A percentile compares a stretch with the other conserved stretches of the same genome.
These are phyloP conservation scores for Mesembrinibis cayennensis DNA, from an alignment of 2,113 vertebrate genomes.

Conservation along the genomic window DNA sequence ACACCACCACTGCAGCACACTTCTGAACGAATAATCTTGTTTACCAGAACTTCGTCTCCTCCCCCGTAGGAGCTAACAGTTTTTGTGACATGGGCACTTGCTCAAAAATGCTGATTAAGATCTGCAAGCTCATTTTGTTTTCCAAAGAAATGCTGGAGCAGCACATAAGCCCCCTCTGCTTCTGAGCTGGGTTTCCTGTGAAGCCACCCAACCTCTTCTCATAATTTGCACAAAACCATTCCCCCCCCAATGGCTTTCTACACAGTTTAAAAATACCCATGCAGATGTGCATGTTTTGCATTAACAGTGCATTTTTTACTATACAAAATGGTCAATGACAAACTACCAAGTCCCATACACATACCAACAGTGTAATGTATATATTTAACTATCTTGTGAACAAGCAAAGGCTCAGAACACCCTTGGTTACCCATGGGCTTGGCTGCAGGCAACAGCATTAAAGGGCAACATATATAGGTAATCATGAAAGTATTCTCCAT, in stretches of 20 bases:
- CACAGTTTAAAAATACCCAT: not conserved
- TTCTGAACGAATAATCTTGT: not conserved
- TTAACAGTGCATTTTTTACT: not conserved
- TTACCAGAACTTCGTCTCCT: slow-evolving; percentile 28
- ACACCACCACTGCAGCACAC: not conserved
- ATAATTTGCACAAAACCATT: not conserved
- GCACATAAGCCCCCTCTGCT: not conserved
- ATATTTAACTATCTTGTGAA: not conserved
- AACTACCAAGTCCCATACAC: not conserved
- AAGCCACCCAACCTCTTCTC: not conserved
- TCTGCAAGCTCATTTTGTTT: slow-evolving; percentile 50
- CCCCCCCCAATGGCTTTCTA: not conserved
- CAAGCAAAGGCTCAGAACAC: not conserved
- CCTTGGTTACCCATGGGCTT: not conserved
- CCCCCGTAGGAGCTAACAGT: not conserved
- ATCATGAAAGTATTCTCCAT: not conserved
- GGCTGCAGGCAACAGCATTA: not conserved
- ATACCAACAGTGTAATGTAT: fast-evolving
- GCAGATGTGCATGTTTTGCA: not conserved
- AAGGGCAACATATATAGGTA: not conserved
- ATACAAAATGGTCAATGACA: not conserved
- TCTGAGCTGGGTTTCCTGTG: not conserved
- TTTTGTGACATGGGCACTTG: not conserved
- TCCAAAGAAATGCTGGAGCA: not conserved
- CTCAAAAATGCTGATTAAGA: slow-evolving; percentile 33